Base-by-base conservation (phyloP, 2,797 vertebrate species). In the Crocodylus rhombifer region DNA sequence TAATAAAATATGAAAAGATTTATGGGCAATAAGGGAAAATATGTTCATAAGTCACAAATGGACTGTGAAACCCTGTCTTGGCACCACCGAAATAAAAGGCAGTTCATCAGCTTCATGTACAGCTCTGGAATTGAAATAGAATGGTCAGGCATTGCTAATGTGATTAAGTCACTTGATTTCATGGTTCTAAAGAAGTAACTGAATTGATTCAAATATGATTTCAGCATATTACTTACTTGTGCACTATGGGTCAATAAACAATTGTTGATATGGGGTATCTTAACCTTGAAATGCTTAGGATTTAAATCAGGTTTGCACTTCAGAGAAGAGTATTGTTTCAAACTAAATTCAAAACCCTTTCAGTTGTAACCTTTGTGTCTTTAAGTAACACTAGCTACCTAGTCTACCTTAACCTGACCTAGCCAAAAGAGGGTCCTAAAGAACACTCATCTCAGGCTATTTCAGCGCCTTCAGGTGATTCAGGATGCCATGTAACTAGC, bases 161-260 rank as follows among this genome's bases (percentile, higher is more conserved):
- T 61, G 88, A 95, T 96, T 88, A 96, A 96, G 67, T 57, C 17
- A 94, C 77, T 95, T 92, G 64, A 92, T 95, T 96, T 97, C 62
- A 89, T 75, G 15, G 55, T 75, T 95, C 88, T 73, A 87, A 84
- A 94, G 89, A 96, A 93, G 75, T 80, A 82, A 71, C 75, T 88
- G 76, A 78, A 81, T 86, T 92, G 79, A 93, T 33, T 81, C 60
- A 90, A 89, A 75, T 77, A 33, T 87, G 42, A 89, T 85, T 93
- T 95, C 74, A 79, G 76, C 93, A 58, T 9, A 90, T 93, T 95
- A 21, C 14, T 92, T 64, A 36, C 42, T 18, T 87, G 16, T 56
- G 30, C 6, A 25, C 86, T 51, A 65, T 76, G 56, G 28, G 33
- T 94, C 93, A 92, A 63, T 91, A 88, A 95, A 61, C 80, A 78